Evolutionary conservation across 2,113 vertebrate genomes (phyloP).

Genomic region (Alligator sinensis): DNA sequence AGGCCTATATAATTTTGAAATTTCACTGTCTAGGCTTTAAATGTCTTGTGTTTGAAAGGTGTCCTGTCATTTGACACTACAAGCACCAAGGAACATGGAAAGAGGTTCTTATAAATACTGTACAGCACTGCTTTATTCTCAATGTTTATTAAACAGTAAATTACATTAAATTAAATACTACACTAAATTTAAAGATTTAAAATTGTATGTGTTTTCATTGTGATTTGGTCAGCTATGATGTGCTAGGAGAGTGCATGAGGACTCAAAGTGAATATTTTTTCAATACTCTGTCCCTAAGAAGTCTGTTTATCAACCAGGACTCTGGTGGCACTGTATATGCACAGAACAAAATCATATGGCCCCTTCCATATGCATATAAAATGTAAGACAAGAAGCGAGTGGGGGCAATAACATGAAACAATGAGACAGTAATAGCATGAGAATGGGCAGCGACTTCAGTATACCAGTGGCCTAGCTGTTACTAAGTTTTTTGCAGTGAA

Average conservation of each 20-base stretch:
- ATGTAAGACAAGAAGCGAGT: too few species aligned
- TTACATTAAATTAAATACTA: not conserved
- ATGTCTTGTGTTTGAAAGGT: not conserved
- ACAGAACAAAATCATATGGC: too few species aligned
- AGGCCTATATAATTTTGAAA: not conserved
- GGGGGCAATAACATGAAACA: too few species aligned
- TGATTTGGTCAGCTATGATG: not conserved
- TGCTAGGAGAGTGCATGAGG: not conserved
- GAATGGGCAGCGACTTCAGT: too few species aligned
- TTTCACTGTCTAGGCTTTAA: not conserved
- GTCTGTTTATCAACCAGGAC: too few species aligned
- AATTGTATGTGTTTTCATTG: not conserved
- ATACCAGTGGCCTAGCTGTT: too few species aligned
- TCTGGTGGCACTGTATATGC: too few species aligned
- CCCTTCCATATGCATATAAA: too few species aligned
- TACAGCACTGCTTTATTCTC: accelerated
- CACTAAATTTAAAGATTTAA: not conserved
- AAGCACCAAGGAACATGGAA: not conserved
- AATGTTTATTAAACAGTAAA: not conserved
- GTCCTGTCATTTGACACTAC: not conserved
- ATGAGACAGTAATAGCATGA: too few species aligned
- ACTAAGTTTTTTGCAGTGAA: too few species aligned
- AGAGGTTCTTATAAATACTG: not conserved
- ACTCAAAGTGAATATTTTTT: not conserved
- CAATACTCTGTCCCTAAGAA: not conserved